Percentiles rank a stretch among this genome's conserved stretches.
Conservation (phyloP, 2,888 invertebrate species). For the Neoitamus cyanurus region DNA sequence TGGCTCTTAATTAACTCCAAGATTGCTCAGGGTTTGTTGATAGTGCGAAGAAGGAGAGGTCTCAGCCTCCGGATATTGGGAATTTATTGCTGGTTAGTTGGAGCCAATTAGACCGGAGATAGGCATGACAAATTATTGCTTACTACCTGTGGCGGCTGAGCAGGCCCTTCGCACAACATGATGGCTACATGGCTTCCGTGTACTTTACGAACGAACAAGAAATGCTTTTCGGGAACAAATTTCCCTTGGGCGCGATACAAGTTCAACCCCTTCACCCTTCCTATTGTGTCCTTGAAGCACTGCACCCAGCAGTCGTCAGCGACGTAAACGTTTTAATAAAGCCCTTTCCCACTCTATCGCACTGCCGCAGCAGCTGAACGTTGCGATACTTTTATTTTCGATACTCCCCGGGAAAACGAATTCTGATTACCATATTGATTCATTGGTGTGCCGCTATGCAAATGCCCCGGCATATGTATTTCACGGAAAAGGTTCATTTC, state of each 20-base stretch:
- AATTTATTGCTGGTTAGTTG: constrained; percentile 6
- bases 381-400: not conserved
- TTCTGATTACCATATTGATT: constrained; percentile 30
- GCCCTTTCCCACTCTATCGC: too few species aligned
- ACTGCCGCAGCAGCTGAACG: too few species aligned
- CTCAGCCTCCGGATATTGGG: not conserved
- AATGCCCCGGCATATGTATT: not conserved
- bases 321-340: not conserved
- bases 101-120: not conserved
- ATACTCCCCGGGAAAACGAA: not conserved
- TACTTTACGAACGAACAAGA: not conserved
- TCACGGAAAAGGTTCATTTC: constrained; percentile 28
- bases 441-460: constrained; percentile 4
- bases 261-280: not conserved
- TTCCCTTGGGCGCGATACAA: not conserved
- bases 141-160: not conserved
- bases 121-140: constrained; percentile 1
- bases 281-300: not conserved
- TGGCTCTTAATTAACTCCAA: not conserved
- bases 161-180: not conserved
- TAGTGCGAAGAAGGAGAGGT: not conserved
- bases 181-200: not conserved
- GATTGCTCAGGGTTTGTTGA: not conserved
- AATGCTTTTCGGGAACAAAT: not conserved
- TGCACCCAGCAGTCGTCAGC: not conserved